These are phyloP conservation scores for Aphidius gifuensis DNA, from an alignment of 1,140 invertebrate species.

Conservation along the genomic window DNA sequence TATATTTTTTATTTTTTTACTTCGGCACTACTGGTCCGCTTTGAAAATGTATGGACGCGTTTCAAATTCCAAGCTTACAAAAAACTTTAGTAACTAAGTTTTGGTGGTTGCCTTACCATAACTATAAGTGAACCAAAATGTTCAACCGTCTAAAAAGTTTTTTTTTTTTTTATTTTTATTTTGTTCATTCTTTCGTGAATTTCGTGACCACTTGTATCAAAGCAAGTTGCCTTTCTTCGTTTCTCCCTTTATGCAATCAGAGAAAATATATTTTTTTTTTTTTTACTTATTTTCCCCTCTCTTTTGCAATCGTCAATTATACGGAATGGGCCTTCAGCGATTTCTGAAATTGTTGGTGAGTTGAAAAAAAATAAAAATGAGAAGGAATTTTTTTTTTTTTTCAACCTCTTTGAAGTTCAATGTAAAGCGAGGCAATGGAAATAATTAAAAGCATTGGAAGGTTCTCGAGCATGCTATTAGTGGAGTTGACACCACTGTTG, in stretches of 20 bases:
- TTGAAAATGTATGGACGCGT: constrained; percentile 24
- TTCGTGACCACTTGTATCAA: too few relatives aligned
- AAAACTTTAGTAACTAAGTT: constrained; percentile 46
- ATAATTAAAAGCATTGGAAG: constrained; percentile 51
- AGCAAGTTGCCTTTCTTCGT: constrained; percentile 10
- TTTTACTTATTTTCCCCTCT: too few relatives aligned
- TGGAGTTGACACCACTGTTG: constrained; percentile 35
- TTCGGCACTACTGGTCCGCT: constrained; percentile 16
- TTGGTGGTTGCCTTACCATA: constrained; percentile 30
- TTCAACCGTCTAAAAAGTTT: background rate
- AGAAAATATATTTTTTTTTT: too few relatives aligned
- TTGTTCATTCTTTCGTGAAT: too few relatives aligned
- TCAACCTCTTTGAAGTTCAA: constrained; percentile 39
- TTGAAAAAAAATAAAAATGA: constrained; percentile 2
- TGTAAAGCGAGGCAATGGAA: constrained; percentile 40
- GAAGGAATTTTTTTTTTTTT: background rate
- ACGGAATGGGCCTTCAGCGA: background rate
- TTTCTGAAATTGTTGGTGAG: too few relatives aligned
- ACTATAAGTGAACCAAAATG: background rate
- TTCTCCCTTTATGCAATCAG: constrained; percentile 25
- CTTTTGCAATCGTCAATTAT: background rate
- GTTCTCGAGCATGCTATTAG: constrained; percentile 41
- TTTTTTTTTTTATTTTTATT: background rate
- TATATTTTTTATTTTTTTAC: constrained; percentile 1
- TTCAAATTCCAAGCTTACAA: constrained; percentile 41